Conservation (phyloP, 2,113 vertebrate species). For the Mustelus asterias region DNA sequence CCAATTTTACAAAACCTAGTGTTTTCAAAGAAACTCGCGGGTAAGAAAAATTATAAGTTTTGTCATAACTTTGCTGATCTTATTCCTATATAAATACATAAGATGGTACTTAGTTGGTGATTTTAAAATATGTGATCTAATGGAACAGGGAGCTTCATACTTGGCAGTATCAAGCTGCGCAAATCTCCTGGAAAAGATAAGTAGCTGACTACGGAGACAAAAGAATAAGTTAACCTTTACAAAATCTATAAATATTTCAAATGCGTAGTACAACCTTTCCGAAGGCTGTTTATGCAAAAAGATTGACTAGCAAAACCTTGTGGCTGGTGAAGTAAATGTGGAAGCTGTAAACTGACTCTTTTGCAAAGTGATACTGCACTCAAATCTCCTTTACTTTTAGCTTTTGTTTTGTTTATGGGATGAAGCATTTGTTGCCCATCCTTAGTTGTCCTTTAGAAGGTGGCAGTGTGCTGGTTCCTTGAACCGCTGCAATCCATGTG, state of each 20-base stretch:
- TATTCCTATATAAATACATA: neutral
- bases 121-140: neutral
- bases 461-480: no score
- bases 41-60: neutral
- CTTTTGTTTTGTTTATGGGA: no score
- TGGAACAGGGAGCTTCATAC: neutral
- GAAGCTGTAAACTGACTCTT: neutral
- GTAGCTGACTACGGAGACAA: neutral
- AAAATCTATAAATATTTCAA: neutral
- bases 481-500: no score
- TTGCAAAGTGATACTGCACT: neutral
- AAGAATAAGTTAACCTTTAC: slow-evolving; percentile 13
- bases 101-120: neutral
- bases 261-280: neutral
- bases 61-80: neutral
- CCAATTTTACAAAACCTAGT: neutral
- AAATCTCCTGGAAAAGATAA: neutral
- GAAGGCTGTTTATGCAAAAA: neutral
- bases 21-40: neutral
- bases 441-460: no score
- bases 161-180: neutral
- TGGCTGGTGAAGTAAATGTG: neutral
- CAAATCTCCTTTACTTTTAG: neutral
- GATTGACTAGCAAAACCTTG: neutral
- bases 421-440: no score